Evolutionary conservation across 2,113 vertebrate genomes (phyloP), one percentile per base, ranked within the genome.

Genomic region (Eptesicus fuscus): DNA sequence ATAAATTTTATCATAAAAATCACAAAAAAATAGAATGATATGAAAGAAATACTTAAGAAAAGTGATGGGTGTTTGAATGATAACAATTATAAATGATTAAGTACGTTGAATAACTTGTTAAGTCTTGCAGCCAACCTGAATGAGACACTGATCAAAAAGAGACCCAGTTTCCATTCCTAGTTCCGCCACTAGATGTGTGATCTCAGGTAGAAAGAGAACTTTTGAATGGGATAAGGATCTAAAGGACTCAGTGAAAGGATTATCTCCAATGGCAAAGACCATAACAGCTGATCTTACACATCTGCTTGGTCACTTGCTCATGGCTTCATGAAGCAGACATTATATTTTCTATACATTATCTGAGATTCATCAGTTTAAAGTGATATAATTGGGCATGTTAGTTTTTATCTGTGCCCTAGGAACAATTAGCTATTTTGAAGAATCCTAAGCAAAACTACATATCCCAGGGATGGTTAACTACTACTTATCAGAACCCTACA

Each of bases 1-100:
- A 74, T 71, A 88, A 67, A 80, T 61, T 65, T 87, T 93, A 95
- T 59, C 9, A 73, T 84, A 88, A 93, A 93, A 92, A 77, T 88
- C 61, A 87, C 67, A 83, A 87, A 85, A 93, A 93, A 74, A 84
- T 9, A 90, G 25, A 92, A 83, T 78, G 47, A 80, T 30, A 77
- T 12, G 71, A 83, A 83, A 47, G 32, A 85, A 80, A 82, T 49
- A 88, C 32, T 70, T 77, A 88, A 85, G n/a, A 93, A 95, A 93
- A 80, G 30, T n/a, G 44, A 44, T 35, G n/a, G 49, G 13, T 63
- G 2, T 74, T 71, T 56, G 23, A 90, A 73, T 71, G 71, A 61
- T n/a, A 82, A 82, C 51, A 91, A 90, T 82, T 44, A 70, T 25
- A 92, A 90, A 88, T 78, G 17, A 90, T 49, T 82, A 11, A 76